phyloP scores from a whole-genome alignment of 2,797 vertebrate species.

The Gallinago stenura region DNA sequence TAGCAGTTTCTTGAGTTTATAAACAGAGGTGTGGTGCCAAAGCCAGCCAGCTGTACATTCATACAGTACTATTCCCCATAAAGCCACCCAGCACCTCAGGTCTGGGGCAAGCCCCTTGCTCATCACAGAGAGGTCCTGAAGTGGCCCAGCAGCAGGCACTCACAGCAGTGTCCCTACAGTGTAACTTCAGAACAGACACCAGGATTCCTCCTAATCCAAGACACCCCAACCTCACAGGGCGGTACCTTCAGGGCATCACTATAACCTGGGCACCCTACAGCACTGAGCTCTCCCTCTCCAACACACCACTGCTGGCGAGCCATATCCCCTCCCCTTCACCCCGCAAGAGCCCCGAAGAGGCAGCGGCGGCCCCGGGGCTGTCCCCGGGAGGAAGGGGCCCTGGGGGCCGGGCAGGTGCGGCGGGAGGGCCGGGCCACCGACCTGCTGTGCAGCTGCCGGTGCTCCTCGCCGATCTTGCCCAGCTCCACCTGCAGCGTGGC shows the following conservation, averaged over 20 bases:
- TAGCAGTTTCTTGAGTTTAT: not conserved
- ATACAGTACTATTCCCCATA: fast-evolving
- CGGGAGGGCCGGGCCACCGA: not conserved
- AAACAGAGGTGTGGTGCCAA: not conserved
- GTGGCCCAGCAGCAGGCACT: fast-evolving
- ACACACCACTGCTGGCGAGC: fast-evolving
- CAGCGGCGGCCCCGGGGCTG: fast-evolving
- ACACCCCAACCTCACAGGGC: fast-evolving
- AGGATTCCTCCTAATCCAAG: fast-evolving
- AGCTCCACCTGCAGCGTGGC: slow-evolving; percentile 84
- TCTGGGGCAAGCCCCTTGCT: fast-evolving
- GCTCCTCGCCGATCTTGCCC: slow-evolving; percentile 78
- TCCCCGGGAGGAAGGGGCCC: not conserved
- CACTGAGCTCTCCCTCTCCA: fast-evolving
- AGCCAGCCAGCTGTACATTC: fast-evolving
- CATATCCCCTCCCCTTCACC: not conserved
- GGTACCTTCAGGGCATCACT: fast-evolving
- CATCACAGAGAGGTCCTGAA: no score
- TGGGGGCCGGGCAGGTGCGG: not conserved
- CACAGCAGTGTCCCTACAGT: fast-evolving
- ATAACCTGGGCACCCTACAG: fast-evolving
- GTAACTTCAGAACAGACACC: fast-evolving
- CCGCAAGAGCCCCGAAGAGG: fast-evolving
- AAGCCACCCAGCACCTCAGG: fast-evolving
- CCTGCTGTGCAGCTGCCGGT: slow-evolving; percentile 81